phyloP scores from a whole-genome alignment of 2,797 vertebrate species.

The Rhinophrynus dorsalis region DNA sequence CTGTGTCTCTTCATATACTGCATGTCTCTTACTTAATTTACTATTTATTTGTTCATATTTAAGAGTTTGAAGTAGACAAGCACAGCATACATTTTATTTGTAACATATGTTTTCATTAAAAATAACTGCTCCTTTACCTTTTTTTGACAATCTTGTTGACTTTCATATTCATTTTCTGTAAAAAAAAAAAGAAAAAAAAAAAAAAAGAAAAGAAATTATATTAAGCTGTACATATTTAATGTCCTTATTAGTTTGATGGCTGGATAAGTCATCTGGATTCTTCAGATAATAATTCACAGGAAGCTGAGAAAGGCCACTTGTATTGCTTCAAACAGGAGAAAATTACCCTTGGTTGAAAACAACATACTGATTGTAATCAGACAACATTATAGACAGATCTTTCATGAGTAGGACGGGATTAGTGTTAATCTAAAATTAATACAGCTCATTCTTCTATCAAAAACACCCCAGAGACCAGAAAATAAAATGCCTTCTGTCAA shows the following conservation, averaged over 20 bases:
- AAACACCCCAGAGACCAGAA: constrained; percentile 34
- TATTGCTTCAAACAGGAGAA: constrained; percentile 25
- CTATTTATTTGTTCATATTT: no score
- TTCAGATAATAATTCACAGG: constrained; percentile 16
- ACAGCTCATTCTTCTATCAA: constrained; percentile 36
- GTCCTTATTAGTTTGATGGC: not conserved
- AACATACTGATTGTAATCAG: constrained; percentile 45
- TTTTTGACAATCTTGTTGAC: no score
- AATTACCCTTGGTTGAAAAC: constrained; percentile 37
- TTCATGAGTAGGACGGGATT: constrained; percentile 26
- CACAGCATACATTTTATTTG: no score
- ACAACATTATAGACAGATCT: constrained; percentile 42
- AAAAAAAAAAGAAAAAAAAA: no score
- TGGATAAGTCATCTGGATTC: constrained; percentile 4
- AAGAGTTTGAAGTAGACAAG: no score
- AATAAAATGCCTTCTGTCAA: constrained; percentile 39
- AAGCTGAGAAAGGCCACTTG: constrained; percentile 23
- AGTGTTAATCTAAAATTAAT: constrained; percentile 49
- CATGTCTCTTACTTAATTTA: not conserved
- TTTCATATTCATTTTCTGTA: not conserved
- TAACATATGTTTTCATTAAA: no score
- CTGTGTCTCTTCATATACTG: no score
- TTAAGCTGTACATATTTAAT: not conserved
- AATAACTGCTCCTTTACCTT: no score
- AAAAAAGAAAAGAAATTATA: no score